Conservation (phyloP, 2,888 invertebrate genomes). For the Eupithecia abbreviata region DNA sequence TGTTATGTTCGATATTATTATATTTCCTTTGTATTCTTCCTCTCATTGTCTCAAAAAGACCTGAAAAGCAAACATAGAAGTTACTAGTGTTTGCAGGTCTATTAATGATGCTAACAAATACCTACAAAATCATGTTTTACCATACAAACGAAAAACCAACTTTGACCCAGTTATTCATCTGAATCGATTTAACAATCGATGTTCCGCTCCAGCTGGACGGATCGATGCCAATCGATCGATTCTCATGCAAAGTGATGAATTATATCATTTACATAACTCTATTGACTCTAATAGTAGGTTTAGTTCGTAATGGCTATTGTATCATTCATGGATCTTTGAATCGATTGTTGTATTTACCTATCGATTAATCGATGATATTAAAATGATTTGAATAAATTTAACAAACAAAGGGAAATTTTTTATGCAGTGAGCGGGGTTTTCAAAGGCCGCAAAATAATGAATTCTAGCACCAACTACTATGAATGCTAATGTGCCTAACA, state of each 20-base stretch:
- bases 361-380: slow-evolving; percentile 6
- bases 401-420: neutral
- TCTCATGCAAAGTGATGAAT: slow-evolving; percentile 55
- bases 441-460: neutral
- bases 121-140: slow-evolving; percentile 7
- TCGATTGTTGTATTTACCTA: slow-evolving; percentile 1
- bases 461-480: neutral
- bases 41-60: no score
- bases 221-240: slow-evolving; percentile 53
- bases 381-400: neutral
- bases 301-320: slow-evolving; percentile 11
- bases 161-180: slow-evolving; percentile 46
- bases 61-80: neutral
- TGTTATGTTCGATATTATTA: no score
- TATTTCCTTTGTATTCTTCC: no score
- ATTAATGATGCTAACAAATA: neutral
- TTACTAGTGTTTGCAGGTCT: neutral
- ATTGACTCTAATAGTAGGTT: slow-evolving; percentile 17
- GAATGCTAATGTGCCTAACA: neutral
- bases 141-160: slow-evolving; percentile 24
- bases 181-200: slow-evolving; percentile 57
- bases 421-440: neutral
- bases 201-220: slow-evolving; percentile 49
- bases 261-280: slow-evolving; percentile 47
- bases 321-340: slow-evolving; percentile 15